These are phyloP conservation scores for Dynastes tityus DNA, from an alignment of 2,888 invertebrate species.

Conservation along the genomic window DNA sequence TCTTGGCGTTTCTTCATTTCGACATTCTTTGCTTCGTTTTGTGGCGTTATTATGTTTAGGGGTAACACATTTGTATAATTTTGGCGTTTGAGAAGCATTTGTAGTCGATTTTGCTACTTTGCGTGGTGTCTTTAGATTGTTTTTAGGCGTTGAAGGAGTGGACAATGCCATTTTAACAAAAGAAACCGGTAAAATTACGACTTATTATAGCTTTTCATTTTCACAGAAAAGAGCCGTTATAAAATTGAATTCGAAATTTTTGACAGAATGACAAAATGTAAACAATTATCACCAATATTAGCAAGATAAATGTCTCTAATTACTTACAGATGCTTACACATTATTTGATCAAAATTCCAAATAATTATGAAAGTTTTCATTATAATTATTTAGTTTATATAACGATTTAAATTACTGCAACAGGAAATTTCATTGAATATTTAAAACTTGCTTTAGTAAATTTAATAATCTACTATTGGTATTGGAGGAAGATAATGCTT, in stretches of 20 bases:
- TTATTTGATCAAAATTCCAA: too few relatives aligned
- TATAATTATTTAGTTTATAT: too few relatives aligned
- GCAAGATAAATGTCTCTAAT: neutral
- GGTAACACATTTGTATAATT: constrained; percentile 26
- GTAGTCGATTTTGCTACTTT: constrained; percentile 46
- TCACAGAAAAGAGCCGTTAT: neutral
- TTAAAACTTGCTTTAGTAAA: too few relatives aligned
- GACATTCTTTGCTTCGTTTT: neutral
- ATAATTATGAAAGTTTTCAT: too few relatives aligned
- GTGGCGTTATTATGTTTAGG: neutral
- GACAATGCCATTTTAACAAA: constrained; percentile 52
- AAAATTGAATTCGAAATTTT: neutral
- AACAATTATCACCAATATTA: constrained; percentile 2
- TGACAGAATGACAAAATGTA: neutral
- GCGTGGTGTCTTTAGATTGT: constrained; percentile 55
- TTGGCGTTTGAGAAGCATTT: constrained; percentile 19
- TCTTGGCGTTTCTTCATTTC: constrained; percentile 38
- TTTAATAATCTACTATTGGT: too few relatives aligned
- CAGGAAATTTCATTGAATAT: too few relatives aligned
- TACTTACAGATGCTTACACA: too few relatives aligned
- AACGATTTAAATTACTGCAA: too few relatives aligned
- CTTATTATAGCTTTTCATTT: neutral
- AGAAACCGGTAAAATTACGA: too few relatives aligned
- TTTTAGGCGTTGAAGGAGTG: constrained; percentile 60
- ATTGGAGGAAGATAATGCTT: too few relatives aligned